Base-by-base conservation (phyloP, 2,113 vertebrate genomes). In the Loxodonta africana region DNA sequence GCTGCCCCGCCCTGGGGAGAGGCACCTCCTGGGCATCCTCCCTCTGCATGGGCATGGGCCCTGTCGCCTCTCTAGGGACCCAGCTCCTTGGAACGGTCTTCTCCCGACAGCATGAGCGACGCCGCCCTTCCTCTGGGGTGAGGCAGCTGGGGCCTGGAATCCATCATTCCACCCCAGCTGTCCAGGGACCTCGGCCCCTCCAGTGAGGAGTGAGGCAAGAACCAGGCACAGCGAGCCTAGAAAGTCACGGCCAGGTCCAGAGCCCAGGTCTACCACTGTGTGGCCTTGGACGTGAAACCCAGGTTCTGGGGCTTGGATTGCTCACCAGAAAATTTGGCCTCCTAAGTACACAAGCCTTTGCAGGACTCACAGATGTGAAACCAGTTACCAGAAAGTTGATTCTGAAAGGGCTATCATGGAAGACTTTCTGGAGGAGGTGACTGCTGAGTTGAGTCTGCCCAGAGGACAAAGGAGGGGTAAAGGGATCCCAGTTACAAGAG, bases 21-120 rank as follows among this genome's bases (percentile, higher is more conserved):
- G 7, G 67, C 20, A 5, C 17, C 73, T 41, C 65, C 65, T 26
- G 10, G 48, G 7, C 48, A 48, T 48, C 48, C 25, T 10, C 65
- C 14, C 67, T 33, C 28, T 26, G 67, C 67, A 33, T 9, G 30
- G 67, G 25, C 1, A 23, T 21, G 33, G 87, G 6, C 30, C 30
- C 73, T 37, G 69, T 71, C 28, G 1, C 65, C 30, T 65, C 78
- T 73, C 37, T 4, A 78, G 86, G 60, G 82, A 83, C 88, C 60
- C 1, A n/a, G 90, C 25, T 93, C 93, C 93, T 95, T 67, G 90
- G 69, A 90, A 80, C 1, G 26, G 95, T 92, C 87, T 97, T 88
- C 82, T 53, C 87, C 41, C 78, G 93, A 88, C 83, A 80, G 77
- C 51, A 69, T 67, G 87, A 95, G 53, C 20, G 23, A 93, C 90